These are phyloP conservation scores for Hydraecia micacea DNA, from an alignment of 2,888 invertebrate genomes.

Conservation along the genomic window DNA sequence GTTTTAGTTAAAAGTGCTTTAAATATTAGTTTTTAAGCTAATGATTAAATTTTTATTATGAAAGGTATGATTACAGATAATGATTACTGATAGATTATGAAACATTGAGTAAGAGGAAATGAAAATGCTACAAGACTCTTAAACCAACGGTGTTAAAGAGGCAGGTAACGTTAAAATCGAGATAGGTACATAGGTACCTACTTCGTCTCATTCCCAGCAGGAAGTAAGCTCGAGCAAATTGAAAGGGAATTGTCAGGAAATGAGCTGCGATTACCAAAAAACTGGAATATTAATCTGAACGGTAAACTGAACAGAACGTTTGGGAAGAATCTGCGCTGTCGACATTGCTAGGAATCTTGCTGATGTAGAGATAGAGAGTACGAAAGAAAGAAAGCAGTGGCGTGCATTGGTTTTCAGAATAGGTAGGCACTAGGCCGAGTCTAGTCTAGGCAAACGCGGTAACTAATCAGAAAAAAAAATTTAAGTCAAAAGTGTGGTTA, in stretches of 20 bases:
- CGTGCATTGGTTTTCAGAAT: too few relatives aligned
- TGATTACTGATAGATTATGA: neutral
- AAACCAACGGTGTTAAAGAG: neutral
- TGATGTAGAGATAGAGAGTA: too few relatives aligned
- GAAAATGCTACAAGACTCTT: neutral
- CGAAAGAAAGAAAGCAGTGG: neutral
- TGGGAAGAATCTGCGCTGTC: neutral
- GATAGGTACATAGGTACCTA: neutral
- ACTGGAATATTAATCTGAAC: conserved; percentile 13
- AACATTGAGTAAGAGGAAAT: neutral
- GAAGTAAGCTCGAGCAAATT: conserved; percentile 22
- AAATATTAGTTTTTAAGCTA: neutral
- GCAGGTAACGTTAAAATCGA: conserved; percentile 1
- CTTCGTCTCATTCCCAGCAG: conserved; percentile 14
- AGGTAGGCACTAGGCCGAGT: too few relatives aligned
- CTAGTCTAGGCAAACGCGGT: too few relatives aligned
- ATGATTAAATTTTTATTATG: neutral
- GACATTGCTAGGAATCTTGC: neutral
- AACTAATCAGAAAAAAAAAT: too few relatives aligned
- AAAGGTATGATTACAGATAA: neutral
- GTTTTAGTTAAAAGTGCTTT: neutral
- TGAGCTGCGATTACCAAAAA: conserved; percentile 25
- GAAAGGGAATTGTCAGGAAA: conserved; percentile 35
- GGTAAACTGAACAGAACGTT: neutral
- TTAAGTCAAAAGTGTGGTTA: too few relatives aligned